Base-by-base conservation (phyloP, 2,113 vertebrate species). In the Channa argus region DNA sequence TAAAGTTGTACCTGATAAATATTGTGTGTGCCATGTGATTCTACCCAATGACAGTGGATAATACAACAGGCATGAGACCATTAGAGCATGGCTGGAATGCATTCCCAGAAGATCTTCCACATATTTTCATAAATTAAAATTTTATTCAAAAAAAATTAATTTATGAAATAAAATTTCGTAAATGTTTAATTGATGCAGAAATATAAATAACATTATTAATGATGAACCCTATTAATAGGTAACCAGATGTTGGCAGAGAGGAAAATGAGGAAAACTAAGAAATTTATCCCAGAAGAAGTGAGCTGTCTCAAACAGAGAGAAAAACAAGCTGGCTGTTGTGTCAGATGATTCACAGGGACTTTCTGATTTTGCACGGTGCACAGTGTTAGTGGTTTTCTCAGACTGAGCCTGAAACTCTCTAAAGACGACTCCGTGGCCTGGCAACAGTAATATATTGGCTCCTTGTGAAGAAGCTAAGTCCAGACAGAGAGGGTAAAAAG, bases 371-470 rank as follows among this genome's bases (percentile, higher is more conserved):
- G 64, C 74, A 24, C 79, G 49, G 52, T 62, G 69, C 74, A 55
- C 49, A 71, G 74, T 74, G 84, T 87, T 80, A 71, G 66, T 68
- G 80, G 66, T 88, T 85, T 84, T 90, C 85, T 84, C 13, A 4
- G 41, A 56, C 47, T 49, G 36, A 52, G 65, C 44, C 77, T 46
- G 52, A 81, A 86, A 70, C 75, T 84, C 86, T 86, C 71, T 66
- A 44, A 84, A 87, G 87, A 82, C 84, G 41, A 84, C 77, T 80
- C 79, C 34, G 63, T 75, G 76, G 71, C 84, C 63, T 58, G 75
- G 80, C 73, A 76, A 73, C 86, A 74, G 88, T 88, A 87, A 92
- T 90, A 88, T 91, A 94, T 90, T 88, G 89, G 83, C 84, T 91
- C 39, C 71, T 82, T 14, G 68, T 80, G 80, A 87, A 84, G 72